Conservation (phyloP, 2,113 vertebrate species). For the Protobothrops flavoviridis region DNA sequence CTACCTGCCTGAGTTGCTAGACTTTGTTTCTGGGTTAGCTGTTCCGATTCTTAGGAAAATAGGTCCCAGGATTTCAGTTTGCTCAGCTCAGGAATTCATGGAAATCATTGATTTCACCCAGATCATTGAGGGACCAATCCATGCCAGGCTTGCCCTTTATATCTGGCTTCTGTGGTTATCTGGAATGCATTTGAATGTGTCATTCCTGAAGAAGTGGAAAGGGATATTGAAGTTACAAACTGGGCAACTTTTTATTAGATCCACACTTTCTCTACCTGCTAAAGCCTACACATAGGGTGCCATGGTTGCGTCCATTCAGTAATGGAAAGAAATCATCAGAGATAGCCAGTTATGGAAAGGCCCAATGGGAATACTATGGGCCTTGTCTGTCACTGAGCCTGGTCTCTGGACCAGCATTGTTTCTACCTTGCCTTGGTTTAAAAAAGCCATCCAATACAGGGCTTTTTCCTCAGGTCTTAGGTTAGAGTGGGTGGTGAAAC, state of each 20-base stretch:
- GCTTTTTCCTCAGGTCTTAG: neutral
- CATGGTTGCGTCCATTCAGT: neutral
- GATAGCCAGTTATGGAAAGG: neutral
- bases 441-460: neutral
- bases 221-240: neutral
- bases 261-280: neutral
- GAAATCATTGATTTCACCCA: neutral
- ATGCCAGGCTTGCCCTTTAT: neutral
- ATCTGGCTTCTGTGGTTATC: neutral
- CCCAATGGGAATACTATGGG: neutral
- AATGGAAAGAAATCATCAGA: neutral
- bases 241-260: neutral
- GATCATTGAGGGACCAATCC: neutral
- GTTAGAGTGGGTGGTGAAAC: neutral
- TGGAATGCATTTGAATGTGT: neutral
- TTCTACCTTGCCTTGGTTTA: neutral
- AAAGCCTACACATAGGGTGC: neutral
- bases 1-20: too few species aligned
- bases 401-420: neutral
- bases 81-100: neutral
- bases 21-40: too few species aligned
- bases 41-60: too few species aligned
- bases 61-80: too few species aligned
- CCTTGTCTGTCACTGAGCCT: neutral
- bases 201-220: neutral